phyloP scores from a whole-genome alignment of 2,113 vertebrate genomes.

The Vireo altiloquus region DNA sequence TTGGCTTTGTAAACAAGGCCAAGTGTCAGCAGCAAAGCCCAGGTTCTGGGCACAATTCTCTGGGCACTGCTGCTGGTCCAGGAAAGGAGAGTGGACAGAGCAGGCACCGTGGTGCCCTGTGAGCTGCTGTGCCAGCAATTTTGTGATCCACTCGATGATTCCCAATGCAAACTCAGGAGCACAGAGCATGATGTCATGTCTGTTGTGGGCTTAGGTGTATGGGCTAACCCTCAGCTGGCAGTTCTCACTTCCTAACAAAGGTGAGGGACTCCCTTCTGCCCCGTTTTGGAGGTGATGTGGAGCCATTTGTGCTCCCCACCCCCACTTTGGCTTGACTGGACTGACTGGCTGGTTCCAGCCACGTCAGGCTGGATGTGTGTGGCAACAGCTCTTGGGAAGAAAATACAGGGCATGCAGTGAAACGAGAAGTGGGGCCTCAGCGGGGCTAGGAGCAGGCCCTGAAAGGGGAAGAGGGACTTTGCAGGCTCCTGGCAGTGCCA shows the following conservation, averaged over 20 bases:
- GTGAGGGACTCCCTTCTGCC: not conserved
- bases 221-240: not conserved
- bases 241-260: not conserved
- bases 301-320: accelerated
- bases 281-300: accelerated
- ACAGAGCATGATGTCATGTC: not conserved
- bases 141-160: not conserved
- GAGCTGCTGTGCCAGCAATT: not conserved
- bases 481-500: not conserved
- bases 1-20: not conserved
- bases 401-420: not conserved
- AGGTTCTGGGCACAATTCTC: not conserved
- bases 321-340: not conserved
- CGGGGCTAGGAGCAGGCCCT: not conserved
- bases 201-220: not conserved
- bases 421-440: not conserved
- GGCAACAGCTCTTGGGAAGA: not conserved
- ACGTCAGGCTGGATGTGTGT: accelerated
- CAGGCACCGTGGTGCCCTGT: not conserved
- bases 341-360: not conserved
- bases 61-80: not conserved
- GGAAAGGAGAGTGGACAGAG: not conserved
- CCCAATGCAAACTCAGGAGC: conserved; percentile 3
- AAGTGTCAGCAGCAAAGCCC: not conserved
- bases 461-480: not conserved